Evolutionary conservation across 2,888 invertebrate genomes (phyloP).

Genomic region (Glomeris marginata): DNA sequence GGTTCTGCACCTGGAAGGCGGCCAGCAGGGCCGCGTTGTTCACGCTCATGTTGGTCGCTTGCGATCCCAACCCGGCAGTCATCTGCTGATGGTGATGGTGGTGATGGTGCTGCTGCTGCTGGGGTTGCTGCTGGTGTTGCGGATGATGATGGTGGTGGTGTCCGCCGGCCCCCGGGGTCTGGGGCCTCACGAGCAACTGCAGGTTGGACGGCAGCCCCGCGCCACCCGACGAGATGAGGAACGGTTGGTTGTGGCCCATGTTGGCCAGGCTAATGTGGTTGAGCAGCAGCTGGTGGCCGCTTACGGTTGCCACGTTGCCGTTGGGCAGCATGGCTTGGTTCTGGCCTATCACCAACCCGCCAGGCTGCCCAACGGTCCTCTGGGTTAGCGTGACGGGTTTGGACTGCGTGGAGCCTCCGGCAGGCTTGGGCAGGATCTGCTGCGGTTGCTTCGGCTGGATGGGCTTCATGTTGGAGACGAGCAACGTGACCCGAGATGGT

Average conservation of each 20-base stretch:
- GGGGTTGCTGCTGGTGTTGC: slow-evolving; percentile 10
- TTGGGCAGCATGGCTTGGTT: slow-evolving; percentile 13
- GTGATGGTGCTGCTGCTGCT: slow-evolving; percentile 5
- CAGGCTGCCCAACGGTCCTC: slow-evolving; percentile 6
- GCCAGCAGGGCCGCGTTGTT: slow-evolving; percentile 13
- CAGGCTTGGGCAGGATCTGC: slow-evolving; percentile 25
- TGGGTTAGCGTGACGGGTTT: slow-evolving; percentile 11
- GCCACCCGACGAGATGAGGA: slow-evolving; percentile 11
- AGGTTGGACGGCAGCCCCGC: slow-evolving; percentile 14
- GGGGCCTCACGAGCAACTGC: slow-evolving; percentile 14
- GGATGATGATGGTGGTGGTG: not conserved
- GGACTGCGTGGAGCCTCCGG: slow-evolving; percentile 11
- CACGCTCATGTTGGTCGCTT: slow-evolving; percentile 3
- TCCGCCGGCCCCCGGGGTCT: slow-evolving; percentile 4
- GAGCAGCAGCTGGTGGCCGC: slow-evolving; percentile 12
- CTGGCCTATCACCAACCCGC: slow-evolving; percentile 13
- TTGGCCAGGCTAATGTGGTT: slow-evolving; percentile 13
- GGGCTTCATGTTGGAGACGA: slow-evolving; percentile 32
- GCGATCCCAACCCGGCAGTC: slow-evolving; percentile 12
- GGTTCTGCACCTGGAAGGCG: slow-evolving; percentile 15
- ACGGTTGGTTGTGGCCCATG: slow-evolving; percentile 13
- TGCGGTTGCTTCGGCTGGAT: slow-evolving; percentile 40
- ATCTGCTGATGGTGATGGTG: slow-evolving; percentile 5
- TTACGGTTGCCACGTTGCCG: slow-evolving; percentile 3
- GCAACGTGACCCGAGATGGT: no score